Evolutionary conservation across 2,797 vertebrate species (phyloP).

Genomic region (Lepus oiostolus): DNA sequence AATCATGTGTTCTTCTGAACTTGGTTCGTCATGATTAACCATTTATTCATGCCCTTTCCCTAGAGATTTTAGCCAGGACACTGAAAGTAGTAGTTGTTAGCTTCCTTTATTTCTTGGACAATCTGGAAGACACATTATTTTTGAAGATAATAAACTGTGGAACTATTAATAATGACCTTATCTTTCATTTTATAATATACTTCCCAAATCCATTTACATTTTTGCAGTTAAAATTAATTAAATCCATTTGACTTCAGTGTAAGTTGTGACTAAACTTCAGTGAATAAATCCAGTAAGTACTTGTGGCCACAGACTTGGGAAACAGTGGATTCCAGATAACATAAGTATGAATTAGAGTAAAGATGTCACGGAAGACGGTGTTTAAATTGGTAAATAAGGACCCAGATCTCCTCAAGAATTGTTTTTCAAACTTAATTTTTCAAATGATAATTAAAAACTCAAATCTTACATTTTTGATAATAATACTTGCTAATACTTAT

Average conservation of each 20-base stretch:
- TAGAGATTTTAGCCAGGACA: slow-evolving; percentile 10
- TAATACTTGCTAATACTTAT: slow-evolving; percentile 10
- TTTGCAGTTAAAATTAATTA: slow-evolving; percentile 73
- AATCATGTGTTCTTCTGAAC: slow-evolving; percentile 60
- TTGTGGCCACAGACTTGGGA: slow-evolving; percentile 49
- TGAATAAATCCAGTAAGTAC: slow-evolving; percentile 61
- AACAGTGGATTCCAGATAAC: slow-evolving; percentile 14
- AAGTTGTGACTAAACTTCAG: slow-evolving; percentile 44
- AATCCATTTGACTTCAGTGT: slow-evolving; percentile 13
- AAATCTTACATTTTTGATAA: neutral
- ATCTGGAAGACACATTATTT: slow-evolving; percentile 60
- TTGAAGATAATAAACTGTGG: slow-evolving; percentile 50
- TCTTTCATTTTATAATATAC: slow-evolving; percentile 63
- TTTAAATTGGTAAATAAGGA: slow-evolving; percentile 19
- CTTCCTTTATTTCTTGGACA: slow-evolving; percentile 51
- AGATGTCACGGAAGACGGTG: neutral
- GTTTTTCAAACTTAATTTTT: slow-evolving; percentile 31
- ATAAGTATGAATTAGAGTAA: slow-evolving; percentile 26
- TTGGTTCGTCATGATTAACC: slow-evolving; percentile 52
- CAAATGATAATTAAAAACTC: neutral
- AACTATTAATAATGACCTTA: slow-evolving; percentile 56
- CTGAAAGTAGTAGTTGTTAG: neutral
- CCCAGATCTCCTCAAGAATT: neutral
- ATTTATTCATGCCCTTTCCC: slow-evolving; percentile 28
- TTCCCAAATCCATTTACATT: slow-evolving; percentile 55